Evolutionary conservation across 2,888 invertebrate genomes (phyloP).

Genomic region (Scaptomyza parva): DNA sequence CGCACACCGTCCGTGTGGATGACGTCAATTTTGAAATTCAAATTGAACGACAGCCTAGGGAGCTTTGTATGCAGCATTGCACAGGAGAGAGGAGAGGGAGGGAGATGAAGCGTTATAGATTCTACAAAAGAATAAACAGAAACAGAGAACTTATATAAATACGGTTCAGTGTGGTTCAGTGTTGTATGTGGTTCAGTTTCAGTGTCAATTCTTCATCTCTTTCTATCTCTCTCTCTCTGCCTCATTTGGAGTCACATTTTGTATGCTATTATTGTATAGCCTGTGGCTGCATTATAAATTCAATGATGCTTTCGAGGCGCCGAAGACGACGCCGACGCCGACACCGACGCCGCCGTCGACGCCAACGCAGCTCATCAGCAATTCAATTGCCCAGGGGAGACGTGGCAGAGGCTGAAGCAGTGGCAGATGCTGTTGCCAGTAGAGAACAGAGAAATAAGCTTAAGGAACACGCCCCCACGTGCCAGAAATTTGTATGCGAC

Average conservation of each 20-base stretch:
- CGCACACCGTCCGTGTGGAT: conserved; percentile 75
- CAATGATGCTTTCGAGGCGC: conserved; percentile 70
- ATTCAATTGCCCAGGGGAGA: conserved; percentile 74
- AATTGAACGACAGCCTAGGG: conserved; percentile 71
- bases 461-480: conserved; percentile 28
- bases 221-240: conserved; percentile 1
- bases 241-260: conserved; percentile 58
- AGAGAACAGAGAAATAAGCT: neutral
- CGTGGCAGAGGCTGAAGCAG: conserved; percentile 2
- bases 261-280: conserved; percentile 73
- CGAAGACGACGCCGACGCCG: conserved; percentile 54
- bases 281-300: conserved; percentile 74
- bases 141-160: neutral
- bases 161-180: conserved; percentile 14
- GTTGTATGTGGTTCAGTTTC: conserved; percentile 27
- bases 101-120: too few species aligned
- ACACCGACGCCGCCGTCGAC: conserved; percentile 47
- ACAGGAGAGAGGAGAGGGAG: neutral
- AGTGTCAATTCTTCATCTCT: conserved; percentile 31
- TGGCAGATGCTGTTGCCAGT: neutral
- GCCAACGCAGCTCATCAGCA: conserved; percentile 67
- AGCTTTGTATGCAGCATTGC: conserved; percentile 42
- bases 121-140: conserved; percentile 1
- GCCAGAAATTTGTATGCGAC: conserved; percentile 60
- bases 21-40: conserved; percentile 76